Evolutionary conservation across 2,888 invertebrate genomes (phyloP).

Genomic region (Drosophila melanosoma): DNA sequence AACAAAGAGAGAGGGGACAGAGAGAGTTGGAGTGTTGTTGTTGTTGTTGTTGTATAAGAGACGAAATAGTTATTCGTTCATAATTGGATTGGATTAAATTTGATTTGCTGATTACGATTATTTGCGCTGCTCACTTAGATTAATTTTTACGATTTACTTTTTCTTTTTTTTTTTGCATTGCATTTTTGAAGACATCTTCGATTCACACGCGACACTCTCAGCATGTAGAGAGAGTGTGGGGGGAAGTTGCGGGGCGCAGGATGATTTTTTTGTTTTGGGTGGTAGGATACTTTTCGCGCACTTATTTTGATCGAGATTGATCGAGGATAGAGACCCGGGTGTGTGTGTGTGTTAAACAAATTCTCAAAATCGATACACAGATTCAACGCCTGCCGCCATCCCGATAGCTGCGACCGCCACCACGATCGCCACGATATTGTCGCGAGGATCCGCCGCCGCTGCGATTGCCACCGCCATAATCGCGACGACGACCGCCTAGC

Average conservation of each 20-base stretch:
- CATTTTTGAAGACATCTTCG: slow-evolving; percentile 38
- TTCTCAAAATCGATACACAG: slow-evolving; percentile 40
- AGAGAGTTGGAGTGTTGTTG: slow-evolving; percentile 61
- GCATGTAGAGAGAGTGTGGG: slow-evolving; percentile 11
- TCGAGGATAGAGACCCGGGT: slow-evolving; percentile 27
- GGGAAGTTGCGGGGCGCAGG: slow-evolving; percentile 9
- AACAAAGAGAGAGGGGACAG: slow-evolving; percentile 36
- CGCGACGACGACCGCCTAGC: slow-evolving; percentile 79
- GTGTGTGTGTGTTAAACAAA: slow-evolving; percentile 15
- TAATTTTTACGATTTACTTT: slow-evolving; percentile 31
- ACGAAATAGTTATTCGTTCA: slow-evolving; percentile 45
- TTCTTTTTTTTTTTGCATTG: slow-evolving; percentile 36
- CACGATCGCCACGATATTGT: slow-evolving; percentile 85
- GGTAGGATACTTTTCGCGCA: slow-evolving; percentile 38
- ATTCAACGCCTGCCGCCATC: slow-evolving; percentile 64
- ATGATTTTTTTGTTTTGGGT: not conserved
- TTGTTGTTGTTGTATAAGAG: slow-evolving; percentile 39
- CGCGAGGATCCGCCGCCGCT: slow-evolving; percentile 76
- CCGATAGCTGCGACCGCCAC: slow-evolving; percentile 70
- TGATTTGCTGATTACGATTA: slow-evolving; percentile 24
- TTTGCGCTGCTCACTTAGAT: slow-evolving; percentile 48
- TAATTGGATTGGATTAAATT: slow-evolving; percentile 27
- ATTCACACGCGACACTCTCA: slow-evolving; percentile 53
- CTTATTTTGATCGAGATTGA: slow-evolving; percentile 21
- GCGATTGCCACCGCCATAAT: slow-evolving; percentile 70